Evolutionary conservation across 2,797 vertebrate species (phyloP).

Genomic region (Onychomys leucogaster): DNA sequence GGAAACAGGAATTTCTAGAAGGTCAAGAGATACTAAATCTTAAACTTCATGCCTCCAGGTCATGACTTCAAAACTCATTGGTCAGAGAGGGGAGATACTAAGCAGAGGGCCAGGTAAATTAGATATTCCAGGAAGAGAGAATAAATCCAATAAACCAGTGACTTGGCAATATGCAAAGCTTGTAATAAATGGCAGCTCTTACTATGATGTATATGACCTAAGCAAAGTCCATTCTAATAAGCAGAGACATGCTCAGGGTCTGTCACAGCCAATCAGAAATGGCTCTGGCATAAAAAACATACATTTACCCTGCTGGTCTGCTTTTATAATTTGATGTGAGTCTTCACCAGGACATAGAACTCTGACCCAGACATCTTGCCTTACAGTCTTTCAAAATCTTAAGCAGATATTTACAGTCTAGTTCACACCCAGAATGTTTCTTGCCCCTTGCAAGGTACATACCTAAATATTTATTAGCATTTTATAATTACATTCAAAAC

Average conservation of each 20-base stretch:
- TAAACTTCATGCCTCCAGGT: not conserved
- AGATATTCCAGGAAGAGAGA: slow-evolving; percentile 12
- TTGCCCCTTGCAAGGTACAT: slow-evolving; percentile 40
- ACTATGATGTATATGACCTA: too few species aligned
- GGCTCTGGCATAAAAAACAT: not conserved
- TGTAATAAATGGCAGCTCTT: not conserved
- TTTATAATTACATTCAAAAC: slow-evolving; percentile 47
- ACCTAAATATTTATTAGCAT: slow-evolving; percentile 52
- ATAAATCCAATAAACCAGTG: slow-evolving; percentile 24
- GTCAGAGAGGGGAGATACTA: not conserved
- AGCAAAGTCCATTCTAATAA: not conserved
- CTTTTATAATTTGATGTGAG: not conserved
- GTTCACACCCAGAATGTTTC: not conserved
- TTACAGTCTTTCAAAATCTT: not conserved
- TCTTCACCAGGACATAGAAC: not conserved
- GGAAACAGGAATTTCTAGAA: not conserved
- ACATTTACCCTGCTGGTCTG: not conserved
- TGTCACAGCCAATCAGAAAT: not conserved
- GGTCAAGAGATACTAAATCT: not conserved
- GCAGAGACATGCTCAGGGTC: not conserved
- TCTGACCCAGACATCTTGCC: not conserved
- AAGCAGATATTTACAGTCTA: not conserved
- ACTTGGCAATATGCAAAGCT: not conserved
- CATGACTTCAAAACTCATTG: not conserved
- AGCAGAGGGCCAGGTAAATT: not conserved